Evolutionary conservation across 2,888 invertebrate species (phyloP), one percentile per base, ranked within the genome.

Genomic region (Phaonia tiefii): DNA sequence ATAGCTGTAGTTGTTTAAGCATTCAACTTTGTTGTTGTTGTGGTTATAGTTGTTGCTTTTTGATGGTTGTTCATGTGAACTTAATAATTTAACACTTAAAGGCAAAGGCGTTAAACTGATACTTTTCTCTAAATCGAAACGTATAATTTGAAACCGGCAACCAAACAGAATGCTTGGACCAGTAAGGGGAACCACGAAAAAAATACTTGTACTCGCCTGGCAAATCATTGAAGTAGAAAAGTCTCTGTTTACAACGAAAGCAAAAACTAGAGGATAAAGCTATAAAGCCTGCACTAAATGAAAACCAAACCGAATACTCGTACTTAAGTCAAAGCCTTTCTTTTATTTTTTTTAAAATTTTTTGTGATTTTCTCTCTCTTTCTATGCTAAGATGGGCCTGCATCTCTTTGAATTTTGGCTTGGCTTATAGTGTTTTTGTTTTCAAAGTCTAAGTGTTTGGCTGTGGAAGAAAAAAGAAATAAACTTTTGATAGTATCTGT

Each of bases 51-150:
- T 4, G 51, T 2, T 5, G 51, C 22, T 22, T 60, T 58, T 22
- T 60, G 63, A 65, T 44, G n/a, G 25, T 56, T 37, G 65, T 71
- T 58, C 51, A 80, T 75, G 70, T 77, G 73, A 80, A 76, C 72
- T 73, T 76, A 70, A 73, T 76, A 80, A 80, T 84, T 84, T 83
- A 84, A 84, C 84, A 84, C 84, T 85, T 79, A 79, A 79, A 84
- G 85, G 85, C 84, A 84, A 85, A 85, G 84, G 85, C 84, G 84
- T 84, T 82, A 84, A 83, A 76, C 83, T 82, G 83, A 82, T 83
- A 84, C 74, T 84, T 84, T 82, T 83, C 79, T 51, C 54, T 25
- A 54, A 81, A 71, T 69, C 75, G 58, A 80, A 81, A 81, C 84
- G 37, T 82, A 83, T 83, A 84, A 84, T 84, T 84, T 84, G 71